Conservation (phyloP, 2,113 vertebrate species). For the Brachionichthys hirsutus region DNA sequence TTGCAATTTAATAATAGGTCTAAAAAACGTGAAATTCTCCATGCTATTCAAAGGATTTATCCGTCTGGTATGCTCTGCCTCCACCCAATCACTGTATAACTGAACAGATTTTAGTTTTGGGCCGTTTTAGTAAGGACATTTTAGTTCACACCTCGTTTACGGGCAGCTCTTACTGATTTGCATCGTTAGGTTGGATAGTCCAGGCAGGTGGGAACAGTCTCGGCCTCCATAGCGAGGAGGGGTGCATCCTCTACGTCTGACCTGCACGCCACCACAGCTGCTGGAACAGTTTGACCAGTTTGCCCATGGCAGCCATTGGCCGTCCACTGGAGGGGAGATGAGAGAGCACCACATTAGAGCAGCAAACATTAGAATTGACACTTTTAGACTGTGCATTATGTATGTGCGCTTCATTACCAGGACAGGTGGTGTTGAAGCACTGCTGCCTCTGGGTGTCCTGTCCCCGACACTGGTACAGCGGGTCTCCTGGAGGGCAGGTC, state of each 20-base stretch:
- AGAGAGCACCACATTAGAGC: background rate
- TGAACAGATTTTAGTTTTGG: no score
- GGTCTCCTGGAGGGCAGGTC: slow-evolving; percentile 64
- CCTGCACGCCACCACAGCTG: slow-evolving; percentile 77
- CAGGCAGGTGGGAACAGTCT: slow-evolving; percentile 73
- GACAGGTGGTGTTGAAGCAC: slow-evolving; percentile 84
- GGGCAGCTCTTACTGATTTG: slow-evolving; percentile 79
- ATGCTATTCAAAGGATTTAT: no score
- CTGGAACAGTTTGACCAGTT: slow-evolving; percentile 84
- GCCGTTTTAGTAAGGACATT: background rate
- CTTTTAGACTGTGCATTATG: background rate
- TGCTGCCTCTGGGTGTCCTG: slow-evolving; percentile 72
- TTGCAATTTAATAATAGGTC: no score
- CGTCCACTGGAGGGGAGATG: slow-evolving; percentile 75
- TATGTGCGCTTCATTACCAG: slow-evolving; percentile 46
- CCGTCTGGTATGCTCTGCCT: no score
- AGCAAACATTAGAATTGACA: no score
- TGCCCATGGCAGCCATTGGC: slow-evolving; percentile 82
- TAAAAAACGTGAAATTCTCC: no score
- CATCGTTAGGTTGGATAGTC: slow-evolving; percentile 38
- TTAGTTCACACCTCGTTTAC: background rate
- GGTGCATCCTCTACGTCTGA: slow-evolving; percentile 77
- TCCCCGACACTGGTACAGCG: slow-evolving; percentile 76
- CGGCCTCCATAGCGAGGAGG: slow-evolving; percentile 81
- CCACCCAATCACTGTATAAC: no score